Conservation (phyloP, 2,797 vertebrate genomes). For the Eulemur albifrons region DNA sequence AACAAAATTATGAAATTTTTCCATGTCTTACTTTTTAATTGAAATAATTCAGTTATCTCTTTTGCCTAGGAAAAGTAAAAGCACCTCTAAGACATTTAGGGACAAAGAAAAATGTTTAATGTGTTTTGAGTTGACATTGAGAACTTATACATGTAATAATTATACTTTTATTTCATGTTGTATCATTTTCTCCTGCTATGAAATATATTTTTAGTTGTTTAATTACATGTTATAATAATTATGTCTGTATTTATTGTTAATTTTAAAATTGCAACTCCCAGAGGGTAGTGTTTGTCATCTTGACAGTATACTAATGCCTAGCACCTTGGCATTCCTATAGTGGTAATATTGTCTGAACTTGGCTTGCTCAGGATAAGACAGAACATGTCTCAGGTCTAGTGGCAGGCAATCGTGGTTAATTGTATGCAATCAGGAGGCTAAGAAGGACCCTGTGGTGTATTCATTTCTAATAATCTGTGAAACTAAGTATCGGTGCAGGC, state of each 20-base stretch:
- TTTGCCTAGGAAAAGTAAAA: constrained; percentile 29
- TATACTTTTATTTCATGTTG: background rate
- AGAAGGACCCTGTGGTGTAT: background rate
- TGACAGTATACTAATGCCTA: background rate
- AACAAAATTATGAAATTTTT: constrained; percentile 29
- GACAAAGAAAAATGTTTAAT: constrained; percentile 16
- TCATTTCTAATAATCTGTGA: constrained; percentile 2
- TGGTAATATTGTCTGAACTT: background rate
- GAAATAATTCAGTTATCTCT: constrained; percentile 30
- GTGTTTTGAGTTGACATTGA: constrained; percentile 1
- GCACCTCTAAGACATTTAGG: background rate
- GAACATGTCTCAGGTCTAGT: background rate
- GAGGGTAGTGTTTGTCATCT: background rate
- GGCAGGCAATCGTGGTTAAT: background rate
- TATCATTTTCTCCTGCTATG: constrained; percentile 51
- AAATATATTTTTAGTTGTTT: constrained; percentile 42
- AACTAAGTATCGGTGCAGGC: background rate
- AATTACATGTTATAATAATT: constrained; percentile 6
- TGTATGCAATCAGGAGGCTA: background rate
- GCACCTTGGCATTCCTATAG: background rate
- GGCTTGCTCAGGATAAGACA: background rate
- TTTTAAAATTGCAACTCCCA: constrained; percentile 48
- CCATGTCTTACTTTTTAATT: constrained; percentile 37
- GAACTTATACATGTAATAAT: background rate
- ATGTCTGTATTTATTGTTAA: background rate